Evolutionary conservation across 2,888 invertebrate genomes (phyloP).

Genomic region (Lamellibrachia columna): DNA sequence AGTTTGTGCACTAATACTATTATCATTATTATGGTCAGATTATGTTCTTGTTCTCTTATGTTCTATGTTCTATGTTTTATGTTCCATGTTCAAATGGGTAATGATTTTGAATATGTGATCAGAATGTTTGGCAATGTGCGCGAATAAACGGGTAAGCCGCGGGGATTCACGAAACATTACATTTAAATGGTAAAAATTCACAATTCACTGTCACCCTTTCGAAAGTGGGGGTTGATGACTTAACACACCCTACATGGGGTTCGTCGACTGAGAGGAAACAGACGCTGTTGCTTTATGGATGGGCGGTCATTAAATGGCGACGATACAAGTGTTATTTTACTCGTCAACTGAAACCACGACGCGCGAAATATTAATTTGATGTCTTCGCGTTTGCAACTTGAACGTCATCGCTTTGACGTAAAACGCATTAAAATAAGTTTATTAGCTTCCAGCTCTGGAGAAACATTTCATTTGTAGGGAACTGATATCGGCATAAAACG

Average conservation of each 20-base stretch:
- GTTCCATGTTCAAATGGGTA: no score
- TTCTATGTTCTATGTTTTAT: no score
- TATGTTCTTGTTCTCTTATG: no score
- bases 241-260: background rate
- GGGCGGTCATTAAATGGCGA: background rate
- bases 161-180: no score
- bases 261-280: background rate
- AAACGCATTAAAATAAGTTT: background rate
- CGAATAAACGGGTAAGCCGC: no score
- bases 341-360: background rate
- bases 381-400: background rate
- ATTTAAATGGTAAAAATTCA: no score
- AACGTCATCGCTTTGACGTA: background rate
- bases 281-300: background rate
- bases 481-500: background rate
- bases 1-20: no score
- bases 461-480: conserved; percentile 3
- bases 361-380: conserved; percentile 8
- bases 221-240: background rate
- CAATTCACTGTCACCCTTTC: background rate
- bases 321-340: background rate
- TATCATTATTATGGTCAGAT: no score
- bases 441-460: background rate
- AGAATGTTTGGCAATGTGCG: no score
- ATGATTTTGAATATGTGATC: no score